Evolutionary conservation across 35 echinoderm and acorn worm genomes (phyloP).

Genomic region (Ophiothrix spiculata): DNA sequence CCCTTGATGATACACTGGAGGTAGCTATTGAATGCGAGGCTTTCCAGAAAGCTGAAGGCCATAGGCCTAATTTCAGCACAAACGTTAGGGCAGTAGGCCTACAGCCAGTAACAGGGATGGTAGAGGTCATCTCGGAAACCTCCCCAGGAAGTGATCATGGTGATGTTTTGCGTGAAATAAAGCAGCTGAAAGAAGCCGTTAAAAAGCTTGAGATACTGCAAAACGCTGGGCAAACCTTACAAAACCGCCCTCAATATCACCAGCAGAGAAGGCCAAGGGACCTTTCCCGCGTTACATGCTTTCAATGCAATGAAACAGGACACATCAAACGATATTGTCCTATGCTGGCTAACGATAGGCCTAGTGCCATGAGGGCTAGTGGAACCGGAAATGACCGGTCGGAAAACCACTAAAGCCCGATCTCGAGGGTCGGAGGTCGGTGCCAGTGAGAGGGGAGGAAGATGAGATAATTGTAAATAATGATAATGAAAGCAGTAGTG

Average conservation of each 20-base stretch:
- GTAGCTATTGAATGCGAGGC: constrained; percentile 31
- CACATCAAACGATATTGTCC: neutral
- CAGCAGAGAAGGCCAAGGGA: neutral
- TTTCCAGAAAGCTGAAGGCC: constrained; percentile 31
- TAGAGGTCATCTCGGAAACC: neutral
- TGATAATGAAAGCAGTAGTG: neutral
- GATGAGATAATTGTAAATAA: constrained; percentile 6
- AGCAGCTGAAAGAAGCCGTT: neutral
- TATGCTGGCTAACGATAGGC: neutral
- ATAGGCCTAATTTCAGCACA: neutral
- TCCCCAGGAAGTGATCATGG: neutral
- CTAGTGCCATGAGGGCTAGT: neutral
- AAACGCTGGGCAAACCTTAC: too few species aligned
- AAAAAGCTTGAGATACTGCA: neutral
- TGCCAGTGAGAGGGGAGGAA: neutral
- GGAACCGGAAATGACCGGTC: neutral
- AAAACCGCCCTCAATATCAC: neutral
- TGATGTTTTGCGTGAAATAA: neutral
- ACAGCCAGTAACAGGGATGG: neutral
- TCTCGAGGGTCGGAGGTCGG: too few species aligned
- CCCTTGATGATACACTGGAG: constrained; percentile 13
- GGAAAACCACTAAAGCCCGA: neutral
- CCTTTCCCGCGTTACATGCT: neutral
- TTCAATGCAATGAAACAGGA: neutral
- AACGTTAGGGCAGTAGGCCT: neutral